Conservation (phyloP, 1,140 invertebrate genomes). For the Palaemon carinicauda region DNA sequence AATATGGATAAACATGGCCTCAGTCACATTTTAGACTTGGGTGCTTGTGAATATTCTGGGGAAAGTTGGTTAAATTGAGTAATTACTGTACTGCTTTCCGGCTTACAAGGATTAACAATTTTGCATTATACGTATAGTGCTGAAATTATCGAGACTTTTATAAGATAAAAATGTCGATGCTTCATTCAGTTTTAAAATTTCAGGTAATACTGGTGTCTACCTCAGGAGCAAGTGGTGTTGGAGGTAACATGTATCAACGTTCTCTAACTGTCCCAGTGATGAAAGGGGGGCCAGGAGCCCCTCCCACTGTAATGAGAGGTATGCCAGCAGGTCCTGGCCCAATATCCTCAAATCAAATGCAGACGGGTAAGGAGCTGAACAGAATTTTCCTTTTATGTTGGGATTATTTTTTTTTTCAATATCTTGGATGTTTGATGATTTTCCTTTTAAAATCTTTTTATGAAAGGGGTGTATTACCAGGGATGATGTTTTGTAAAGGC, state of each 20-base stretch:
- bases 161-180: too few species aligned
- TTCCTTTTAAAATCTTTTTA: too few species aligned
- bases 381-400: not conserved
- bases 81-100: too few species aligned
- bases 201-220: slow-evolving; percentile 49
- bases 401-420: not conserved
- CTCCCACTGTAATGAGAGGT: slow-evolving; percentile 31
- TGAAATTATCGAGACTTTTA: too few species aligned
- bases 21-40: too few species aligned
- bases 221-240: slow-evolving; percentile 47
- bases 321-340: not conserved
- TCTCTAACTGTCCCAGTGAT: slow-evolving; percentile 46
- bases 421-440: not conserved
- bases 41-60: too few species aligned
- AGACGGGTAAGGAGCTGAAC: not conserved
- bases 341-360: slow-evolving; percentile 17
- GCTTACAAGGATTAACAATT: too few species aligned
- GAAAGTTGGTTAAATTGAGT: too few species aligned
- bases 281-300: slow-evolving; percentile 16
- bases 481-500: too few species aligned
- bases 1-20: too few species aligned
- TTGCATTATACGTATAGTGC: too few species aligned
- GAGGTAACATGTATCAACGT: slow-evolving; percentile 37
- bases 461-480: too few species aligned
- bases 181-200: not conserved